Evolutionary conservation across 2,888 invertebrate genomes (phyloP), one percentile per base, ranked within the genome.

Genomic region (Phanerotoma sp.): DNA sequence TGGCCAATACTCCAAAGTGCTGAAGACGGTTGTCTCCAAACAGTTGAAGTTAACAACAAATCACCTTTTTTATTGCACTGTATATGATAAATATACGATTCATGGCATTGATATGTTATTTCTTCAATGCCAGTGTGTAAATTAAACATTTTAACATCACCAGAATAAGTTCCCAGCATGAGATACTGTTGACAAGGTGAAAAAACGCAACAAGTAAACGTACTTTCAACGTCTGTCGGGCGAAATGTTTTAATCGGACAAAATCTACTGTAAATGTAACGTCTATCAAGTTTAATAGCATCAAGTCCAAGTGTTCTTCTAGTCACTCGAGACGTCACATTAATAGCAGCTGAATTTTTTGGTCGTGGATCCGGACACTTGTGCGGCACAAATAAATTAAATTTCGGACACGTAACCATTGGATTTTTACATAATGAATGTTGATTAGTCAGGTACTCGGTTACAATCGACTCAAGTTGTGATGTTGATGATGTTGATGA

Each of bases 351-450:
- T 44, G 81, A 80, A 65, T 83, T 82, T 66, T 83, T 83, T 48
- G 86, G 85, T 67, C 86, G 84, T 0, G 91, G 90, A 78, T 93
- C 93, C 1, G 98, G 98, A 78, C 98, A 99, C 70, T 93, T 91
- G 80, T 99, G 98, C 0, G 96, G 96, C 62, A 86, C 84, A 71
- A 95, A 93, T 32, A 98, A 81, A 75, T 95, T 94, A 74, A 98
- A 98, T 73, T 94, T 93, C 0, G 98, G 97, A 78, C 97, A 98
- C 0, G 96, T 96, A 28, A 93, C 91, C 80, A 99, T 95, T 0
- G 99, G 99, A 79, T 97, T 95, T 79, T 92, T 93, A 81, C 99
- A 99, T 6, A 94, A 80, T n/a, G 96, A 90, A 79, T 99, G 99
- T 78, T 99, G 98, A 79, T 96, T 95, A 66, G 95, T 90, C 49